Evolutionary conservation across 2,888 invertebrate species (phyloP).

Genomic region (Enoplolaimus lenunculus): DNA sequence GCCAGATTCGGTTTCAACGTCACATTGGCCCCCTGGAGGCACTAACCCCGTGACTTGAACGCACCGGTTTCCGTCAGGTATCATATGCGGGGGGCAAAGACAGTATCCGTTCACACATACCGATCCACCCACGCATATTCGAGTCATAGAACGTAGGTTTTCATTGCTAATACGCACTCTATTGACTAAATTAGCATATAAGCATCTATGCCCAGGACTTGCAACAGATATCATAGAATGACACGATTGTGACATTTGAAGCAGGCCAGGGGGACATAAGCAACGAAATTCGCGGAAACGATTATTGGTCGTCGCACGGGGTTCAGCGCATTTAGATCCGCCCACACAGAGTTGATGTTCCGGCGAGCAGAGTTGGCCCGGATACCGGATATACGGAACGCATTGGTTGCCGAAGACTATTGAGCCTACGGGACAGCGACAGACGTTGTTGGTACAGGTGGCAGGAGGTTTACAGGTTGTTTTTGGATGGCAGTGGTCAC

Average conservation of each 20-base stretch:
- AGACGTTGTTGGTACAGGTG: slow-evolving; percentile 2
- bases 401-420: slow-evolving; percentile 8
- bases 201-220: slow-evolving; percentile 31
- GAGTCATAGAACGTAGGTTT: slow-evolving; percentile 27
- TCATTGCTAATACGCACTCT: no score
- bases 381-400: background rate
- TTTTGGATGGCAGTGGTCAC: no score
- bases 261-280: slow-evolving; percentile 24
- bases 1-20: no score
- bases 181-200: no score
- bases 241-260: background rate
- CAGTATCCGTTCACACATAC: slow-evolving; percentile 29
- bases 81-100: background rate
- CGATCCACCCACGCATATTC: slow-evolving; percentile 34
- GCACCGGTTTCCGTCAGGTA: background rate
- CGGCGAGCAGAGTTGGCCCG: background rate
- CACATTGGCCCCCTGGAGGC: slow-evolving; percentile 5
- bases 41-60: background rate
- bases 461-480: no score
- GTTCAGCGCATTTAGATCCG: slow-evolving; percentile 25
- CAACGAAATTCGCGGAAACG: slow-evolving; percentile 29
- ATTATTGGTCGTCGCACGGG: no score
- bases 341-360: background rate
- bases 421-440: slow-evolving; percentile 15
- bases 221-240: background rate